Evolutionary conservation across 2,888 invertebrate species (phyloP).

Genomic region (Plutella xylostella): DNA sequence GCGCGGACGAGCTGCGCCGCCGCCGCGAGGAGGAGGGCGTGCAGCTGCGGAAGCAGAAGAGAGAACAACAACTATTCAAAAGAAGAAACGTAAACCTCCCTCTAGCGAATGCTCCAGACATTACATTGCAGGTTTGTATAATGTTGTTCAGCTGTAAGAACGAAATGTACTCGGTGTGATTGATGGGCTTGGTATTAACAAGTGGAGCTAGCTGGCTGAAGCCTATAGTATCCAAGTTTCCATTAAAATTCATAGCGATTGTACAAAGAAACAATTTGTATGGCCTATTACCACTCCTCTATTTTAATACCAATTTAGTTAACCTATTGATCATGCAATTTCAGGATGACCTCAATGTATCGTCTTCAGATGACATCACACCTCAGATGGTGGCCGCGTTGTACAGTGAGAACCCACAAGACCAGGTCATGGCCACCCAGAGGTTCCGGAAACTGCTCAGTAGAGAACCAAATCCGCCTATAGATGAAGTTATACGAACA

Average conservation of each 20-base stretch:
- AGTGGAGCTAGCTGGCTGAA: too few relatives aligned
- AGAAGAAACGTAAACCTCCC: conserved; percentile 82
- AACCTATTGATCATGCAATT: too few relatives aligned
- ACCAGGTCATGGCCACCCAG: conserved; percentile 89
- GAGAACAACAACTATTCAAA: conserved; percentile 95
- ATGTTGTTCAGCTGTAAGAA: too few relatives aligned
- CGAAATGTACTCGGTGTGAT: too few relatives aligned
- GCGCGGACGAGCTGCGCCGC: conserved; percentile 91
- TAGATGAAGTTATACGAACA: conserved; percentile 94
- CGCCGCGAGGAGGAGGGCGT: conserved; percentile 96
- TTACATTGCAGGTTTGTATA: conserved; percentile 47
- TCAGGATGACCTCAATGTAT: conserved; percentile 60
- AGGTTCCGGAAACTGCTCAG: conserved; percentile 94
- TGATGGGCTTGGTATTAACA: too few relatives aligned
- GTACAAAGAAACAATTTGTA: too few relatives aligned
- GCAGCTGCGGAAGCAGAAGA: conserved; percentile 93
- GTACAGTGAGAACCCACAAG: conserved; percentile 79
- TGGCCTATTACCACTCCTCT: too few relatives aligned
- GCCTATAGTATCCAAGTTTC: too few relatives aligned
- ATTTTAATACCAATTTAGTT: too few relatives aligned
- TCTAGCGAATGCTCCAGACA: conserved; percentile 46
- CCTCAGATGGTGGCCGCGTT: conserved; percentile 88
- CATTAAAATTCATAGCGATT: too few relatives aligned
- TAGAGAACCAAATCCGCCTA: conserved; percentile 96
- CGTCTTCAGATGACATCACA: conserved; percentile 71